Conservation (phyloP, 2,888 invertebrate genomes). For the Lasioglossum malachurum region DNA sequence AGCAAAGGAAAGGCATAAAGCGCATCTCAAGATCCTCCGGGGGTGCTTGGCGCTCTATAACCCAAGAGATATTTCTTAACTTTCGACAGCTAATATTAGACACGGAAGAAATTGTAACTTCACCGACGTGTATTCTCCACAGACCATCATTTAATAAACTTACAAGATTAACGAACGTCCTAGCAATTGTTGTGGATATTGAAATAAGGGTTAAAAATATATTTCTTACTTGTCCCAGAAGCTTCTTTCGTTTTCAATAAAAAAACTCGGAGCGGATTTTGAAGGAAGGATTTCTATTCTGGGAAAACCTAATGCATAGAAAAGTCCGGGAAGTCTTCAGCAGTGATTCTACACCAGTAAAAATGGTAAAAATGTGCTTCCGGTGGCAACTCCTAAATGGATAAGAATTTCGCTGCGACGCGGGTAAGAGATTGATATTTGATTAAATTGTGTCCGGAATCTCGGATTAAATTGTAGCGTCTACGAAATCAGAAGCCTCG, state of each 20-base stretch:
- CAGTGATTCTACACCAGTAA: no score
- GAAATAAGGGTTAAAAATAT: neutral
- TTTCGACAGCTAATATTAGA: neutral
- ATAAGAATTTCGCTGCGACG: neutral
- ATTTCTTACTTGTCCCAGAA: neutral
- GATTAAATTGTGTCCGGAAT: neutral
- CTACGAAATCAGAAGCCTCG: neutral
- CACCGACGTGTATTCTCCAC: neutral
- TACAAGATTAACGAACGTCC: neutral
- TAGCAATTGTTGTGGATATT: neutral
- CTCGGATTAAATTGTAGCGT: neutral
- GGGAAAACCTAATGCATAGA: neutral
- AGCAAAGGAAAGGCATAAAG: constrained; percentile 43
- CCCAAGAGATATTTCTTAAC: constrained; percentile 23
- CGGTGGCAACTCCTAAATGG: neutral
- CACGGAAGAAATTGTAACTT: neutral
- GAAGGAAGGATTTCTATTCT: neutral
- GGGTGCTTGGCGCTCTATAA: constrained; percentile 15
- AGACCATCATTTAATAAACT: neutral
- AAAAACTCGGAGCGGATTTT: neutral
- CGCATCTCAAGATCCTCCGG: constrained; percentile 38
- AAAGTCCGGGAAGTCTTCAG: neutral
- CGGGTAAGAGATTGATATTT: neutral
- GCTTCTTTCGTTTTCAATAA: neutral
- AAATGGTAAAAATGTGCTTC: neutral